phyloP scores from a whole-genome alignment of 2,888 invertebrate species.

The Operophtera brumata region DNA sequence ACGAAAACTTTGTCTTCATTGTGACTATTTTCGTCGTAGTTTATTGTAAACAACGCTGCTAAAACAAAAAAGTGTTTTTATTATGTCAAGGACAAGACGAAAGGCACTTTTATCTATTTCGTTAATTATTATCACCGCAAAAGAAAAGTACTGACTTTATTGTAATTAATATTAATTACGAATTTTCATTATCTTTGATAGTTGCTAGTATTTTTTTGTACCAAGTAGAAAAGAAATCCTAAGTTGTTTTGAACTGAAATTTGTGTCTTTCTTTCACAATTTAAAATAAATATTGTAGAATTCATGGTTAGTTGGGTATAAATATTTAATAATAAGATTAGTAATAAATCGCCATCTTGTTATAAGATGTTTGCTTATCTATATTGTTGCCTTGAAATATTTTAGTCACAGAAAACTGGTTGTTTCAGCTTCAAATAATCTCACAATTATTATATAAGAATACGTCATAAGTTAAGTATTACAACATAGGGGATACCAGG shows the following conservation, averaged over 20 bases:
- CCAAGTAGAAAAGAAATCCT: not conserved
- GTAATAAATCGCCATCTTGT: conserved; percentile 46
- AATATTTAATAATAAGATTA: conserved; percentile 35
- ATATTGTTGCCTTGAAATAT: conserved; percentile 69
- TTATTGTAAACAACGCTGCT: not conserved
- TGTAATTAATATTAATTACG: not conserved
- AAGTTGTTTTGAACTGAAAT: not conserved
- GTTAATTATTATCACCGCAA: not conserved
- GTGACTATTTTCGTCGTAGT: conserved; percentile 1
- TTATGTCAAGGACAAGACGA: conserved; percentile 15
- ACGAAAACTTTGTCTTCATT: conserved; percentile 28
- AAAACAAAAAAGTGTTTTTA: not conserved
- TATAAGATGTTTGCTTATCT: conserved; percentile 59
- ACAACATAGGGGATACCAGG: conserved; percentile 42
- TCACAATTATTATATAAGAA: conserved; percentile 62
- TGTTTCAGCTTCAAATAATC: conserved; percentile 72
- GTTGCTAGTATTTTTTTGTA: not conserved
- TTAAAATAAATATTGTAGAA: conserved; percentile 3
- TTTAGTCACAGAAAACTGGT: conserved; percentile 67
- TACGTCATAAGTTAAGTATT: conserved; percentile 69
- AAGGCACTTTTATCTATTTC: not conserved
- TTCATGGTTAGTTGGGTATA: conserved; percentile 4
- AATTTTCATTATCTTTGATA: not conserved
- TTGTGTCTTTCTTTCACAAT: conserved; percentile 1
- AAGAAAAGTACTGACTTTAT: not conserved